Evolutionary conservation across 2,888 invertebrate species (phyloP).

Genomic region (Drosophila vallismaia): DNA sequence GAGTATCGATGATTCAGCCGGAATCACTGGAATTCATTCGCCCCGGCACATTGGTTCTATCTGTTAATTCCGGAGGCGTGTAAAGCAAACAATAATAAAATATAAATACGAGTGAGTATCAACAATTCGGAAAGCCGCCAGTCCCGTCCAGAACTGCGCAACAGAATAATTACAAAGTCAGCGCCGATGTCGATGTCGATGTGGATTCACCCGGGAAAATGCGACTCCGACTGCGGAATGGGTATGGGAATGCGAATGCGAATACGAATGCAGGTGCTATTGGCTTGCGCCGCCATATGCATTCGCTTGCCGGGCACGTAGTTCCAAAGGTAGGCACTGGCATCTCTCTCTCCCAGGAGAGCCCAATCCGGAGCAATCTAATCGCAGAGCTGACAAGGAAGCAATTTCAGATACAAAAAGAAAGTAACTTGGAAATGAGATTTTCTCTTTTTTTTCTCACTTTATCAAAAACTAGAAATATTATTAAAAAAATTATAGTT

Average conservation of each 20-base stretch:
- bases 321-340: constrained; percentile 50
- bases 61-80: constrained; percentile 39
- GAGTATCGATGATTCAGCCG: constrained; percentile 61
- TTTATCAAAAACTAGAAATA: too few species aligned
- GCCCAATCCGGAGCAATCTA: constrained; percentile 51
- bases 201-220: not conserved
- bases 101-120: constrained; percentile 30
- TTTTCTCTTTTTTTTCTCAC: too few species aligned
- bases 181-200: constrained; percentile 4
- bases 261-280: constrained; percentile 49
- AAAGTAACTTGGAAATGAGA: too few species aligned
- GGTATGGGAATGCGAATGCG: constrained; percentile 46
- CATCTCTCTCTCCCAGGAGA: constrained; percentile 6
- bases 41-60: constrained; percentile 29
- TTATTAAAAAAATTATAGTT: too few species aligned
- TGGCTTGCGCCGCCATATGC: constrained; percentile 45
- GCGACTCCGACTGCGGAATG: constrained; percentile 44
- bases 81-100: constrained; percentile 41
- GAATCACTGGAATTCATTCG: not conserved
- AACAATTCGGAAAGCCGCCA: constrained; percentile 30
- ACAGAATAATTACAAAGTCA: constrained; percentile 63
- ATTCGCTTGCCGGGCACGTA: constrained; percentile 53
- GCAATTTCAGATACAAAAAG: too few species aligned
- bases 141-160: constrained; percentile 62
- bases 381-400: constrained; percentile 38